These are phyloP conservation scores for Rhagophthalmus giganteus DNA, from an alignment of 2,888 invertebrate genomes.

Conservation along the genomic window DNA sequence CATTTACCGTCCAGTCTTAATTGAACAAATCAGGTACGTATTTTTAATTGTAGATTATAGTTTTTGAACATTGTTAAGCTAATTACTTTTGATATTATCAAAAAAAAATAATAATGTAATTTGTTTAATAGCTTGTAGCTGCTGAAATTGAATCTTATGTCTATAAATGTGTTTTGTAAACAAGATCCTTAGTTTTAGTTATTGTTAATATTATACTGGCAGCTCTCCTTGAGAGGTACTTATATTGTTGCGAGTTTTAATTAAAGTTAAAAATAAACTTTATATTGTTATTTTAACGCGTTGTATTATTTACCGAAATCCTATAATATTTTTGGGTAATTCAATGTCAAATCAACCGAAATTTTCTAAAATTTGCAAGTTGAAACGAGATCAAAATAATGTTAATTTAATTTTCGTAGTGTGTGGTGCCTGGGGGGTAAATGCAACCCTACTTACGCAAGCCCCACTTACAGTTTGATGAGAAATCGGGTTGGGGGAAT, in stretches of 20 bases:
- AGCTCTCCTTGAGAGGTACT: constrained; percentile 15
- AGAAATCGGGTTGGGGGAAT: no score
- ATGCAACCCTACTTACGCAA: no score
- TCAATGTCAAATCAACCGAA: no score
- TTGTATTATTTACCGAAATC: no score
- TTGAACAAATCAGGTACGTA: constrained; percentile 18
- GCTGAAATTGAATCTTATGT: constrained; percentile 11
- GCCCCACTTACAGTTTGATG: no score
- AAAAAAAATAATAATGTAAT: no score
- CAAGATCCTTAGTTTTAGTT: constrained; percentile 27
- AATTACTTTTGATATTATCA: background rate
- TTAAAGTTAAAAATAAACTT: constrained; percentile 25
- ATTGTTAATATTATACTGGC: constrained; percentile 24
- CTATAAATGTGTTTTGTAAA: constrained; percentile 27
- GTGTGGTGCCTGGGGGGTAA: no score
- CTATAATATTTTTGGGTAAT: no score
- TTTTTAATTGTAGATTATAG: constrained; percentile 12
- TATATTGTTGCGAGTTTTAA: constrained; percentile 29
- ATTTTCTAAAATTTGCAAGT: no score
- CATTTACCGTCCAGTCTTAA: constrained; percentile 25
- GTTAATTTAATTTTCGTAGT: no score
- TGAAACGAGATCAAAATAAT: no score
- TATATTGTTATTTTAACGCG: constrained; percentile 25
- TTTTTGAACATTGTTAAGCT: background rate
- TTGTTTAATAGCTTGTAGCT: constrained; percentile 8